These are phyloP conservation scores for Sternarchorhynchus goeldii DNA, from an alignment of 2,797 vertebrate species.

Conservation along the genomic window DNA sequence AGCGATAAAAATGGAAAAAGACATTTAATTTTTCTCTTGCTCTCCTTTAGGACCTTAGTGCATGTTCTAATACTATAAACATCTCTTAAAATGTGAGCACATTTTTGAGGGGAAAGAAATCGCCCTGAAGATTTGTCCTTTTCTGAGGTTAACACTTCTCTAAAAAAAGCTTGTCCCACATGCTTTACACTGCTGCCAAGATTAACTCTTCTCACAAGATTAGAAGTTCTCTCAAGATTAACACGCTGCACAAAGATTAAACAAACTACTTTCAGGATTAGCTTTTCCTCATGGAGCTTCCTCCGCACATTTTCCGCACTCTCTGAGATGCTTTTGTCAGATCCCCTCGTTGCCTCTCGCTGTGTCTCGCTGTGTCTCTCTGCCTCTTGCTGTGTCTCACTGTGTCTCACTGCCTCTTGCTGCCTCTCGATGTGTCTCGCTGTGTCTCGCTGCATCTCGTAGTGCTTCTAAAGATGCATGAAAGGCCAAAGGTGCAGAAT, in stretches of 20 bases:
- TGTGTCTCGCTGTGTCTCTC: too few species aligned
- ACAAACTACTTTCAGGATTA: slow-evolving; percentile 66
- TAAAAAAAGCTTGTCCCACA: slow-evolving; percentile 62
- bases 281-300: slow-evolving; percentile 48
- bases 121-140: slow-evolving; percentile 60
- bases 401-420: too few species aligned
- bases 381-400: too few species aligned
- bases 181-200: slow-evolving; percentile 59
- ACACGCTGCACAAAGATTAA: slow-evolving; percentile 64
- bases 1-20: slow-evolving; percentile 29
- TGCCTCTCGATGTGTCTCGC: too few species aligned
- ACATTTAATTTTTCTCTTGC: slow-evolving; percentile 18
- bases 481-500: not conserved
- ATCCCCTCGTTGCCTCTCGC: slow-evolving; percentile 56
- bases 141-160: slow-evolving; percentile 65
- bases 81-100: slow-evolving; percentile 28
- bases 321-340: slow-evolving; percentile 63
- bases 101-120: slow-evolving; percentile 31
- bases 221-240: slow-evolving; percentile 61
- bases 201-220: slow-evolving; percentile 69
- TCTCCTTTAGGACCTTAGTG: not conserved
- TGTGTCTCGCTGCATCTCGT: slow-evolving; percentile 19
- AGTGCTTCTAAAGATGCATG: not conserved
- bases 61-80: slow-evolving; percentile 44
- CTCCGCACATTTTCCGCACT: slow-evolving; percentile 57